A percentile compares a stretch with the other conserved stretches of the same genome.
These are phyloP conservation scores for Gasterosteus aculeatus DNA, from an alignment of 2,113 vertebrate species.

Conservation along the genomic window DNA sequence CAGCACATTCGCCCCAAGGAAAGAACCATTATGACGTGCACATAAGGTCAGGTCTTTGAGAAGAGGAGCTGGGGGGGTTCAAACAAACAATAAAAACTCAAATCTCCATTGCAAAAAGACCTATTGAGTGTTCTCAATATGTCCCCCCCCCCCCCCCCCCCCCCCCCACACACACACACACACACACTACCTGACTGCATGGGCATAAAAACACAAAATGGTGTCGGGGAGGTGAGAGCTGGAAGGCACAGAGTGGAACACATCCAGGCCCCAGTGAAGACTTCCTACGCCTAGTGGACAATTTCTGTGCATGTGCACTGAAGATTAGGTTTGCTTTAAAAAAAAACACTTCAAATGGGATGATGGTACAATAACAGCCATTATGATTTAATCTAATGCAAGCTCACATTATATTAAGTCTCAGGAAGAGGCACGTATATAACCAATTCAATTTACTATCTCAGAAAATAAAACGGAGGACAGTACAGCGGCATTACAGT, in stretches of 20 bases:
- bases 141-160: conserved; percentile 52
- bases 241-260: conserved; percentile 71
- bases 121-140: conserved; percentile 61
- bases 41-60: conserved; percentile 83
- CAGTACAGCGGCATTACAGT: conserved; percentile 19
- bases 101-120: conserved; percentile 67
- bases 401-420: conserved; percentile 28
- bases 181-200: conserved; percentile 76
- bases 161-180: background rate
- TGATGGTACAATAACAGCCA: conserved; percentile 43
- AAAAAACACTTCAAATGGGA: conserved; percentile 42
- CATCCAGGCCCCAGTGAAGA: conserved; percentile 45
- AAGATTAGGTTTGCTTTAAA: conserved; percentile 28
- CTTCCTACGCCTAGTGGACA: conserved; percentile 30
- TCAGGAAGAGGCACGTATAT: conserved; percentile 16
- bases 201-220: conserved; percentile 84
- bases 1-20: conserved; percentile 76
- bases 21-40: conserved; percentile 82
- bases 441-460: conserved; percentile 43
- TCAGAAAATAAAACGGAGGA: conserved; percentile 45
- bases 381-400: conserved; percentile 56
- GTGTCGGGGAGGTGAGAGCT: conserved; percentile 65
- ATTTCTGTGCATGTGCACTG: conserved; percentile 25
- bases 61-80: conserved; percentile 74
- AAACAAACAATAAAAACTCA: conserved; percentile 65